A percentile compares a stretch with the other conserved stretches of the same genome.
Conservation (phyloP, 1,140 invertebrate genomes). For the Epicauta chinensis region DNA sequence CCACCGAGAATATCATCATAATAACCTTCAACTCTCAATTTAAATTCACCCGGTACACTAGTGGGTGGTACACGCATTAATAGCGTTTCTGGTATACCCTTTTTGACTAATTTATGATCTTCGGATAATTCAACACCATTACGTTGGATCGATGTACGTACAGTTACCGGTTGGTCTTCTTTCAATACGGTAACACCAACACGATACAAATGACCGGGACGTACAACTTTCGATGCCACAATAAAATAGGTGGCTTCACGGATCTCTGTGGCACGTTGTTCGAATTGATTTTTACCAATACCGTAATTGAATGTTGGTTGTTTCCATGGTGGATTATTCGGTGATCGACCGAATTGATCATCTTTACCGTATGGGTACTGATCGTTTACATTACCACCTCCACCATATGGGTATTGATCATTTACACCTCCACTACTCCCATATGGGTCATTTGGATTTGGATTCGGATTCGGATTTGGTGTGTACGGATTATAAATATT, state of each 20-base stretch:
- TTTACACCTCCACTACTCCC: conserved; percentile 2
- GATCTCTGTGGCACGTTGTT: not conserved
- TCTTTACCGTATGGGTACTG: conserved; percentile 10
- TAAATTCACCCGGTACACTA: conserved; percentile 74
- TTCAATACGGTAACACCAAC: conserved; percentile 72
- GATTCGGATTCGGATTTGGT: conserved; percentile 14
- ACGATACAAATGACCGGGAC: conserved; percentile 80
- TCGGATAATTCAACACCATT: conserved; percentile 81
- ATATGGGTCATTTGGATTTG: conserved; percentile 1
- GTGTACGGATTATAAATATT: conserved; percentile 16
- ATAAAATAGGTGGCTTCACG: conserved; percentile 66
- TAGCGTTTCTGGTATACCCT: conserved; percentile 74
- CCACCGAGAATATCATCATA: conserved; percentile 79
- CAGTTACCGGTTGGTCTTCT: conserved; percentile 64
- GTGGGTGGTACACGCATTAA: conserved; percentile 80
- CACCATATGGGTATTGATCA: conserved; percentile 8
- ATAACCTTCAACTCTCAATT: conserved; percentile 80
- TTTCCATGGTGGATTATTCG: conserved; percentile 1
- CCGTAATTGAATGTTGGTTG: not conserved
- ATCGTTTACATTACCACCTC: conserved; percentile 1
- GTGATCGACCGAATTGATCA: conserved; percentile 6
- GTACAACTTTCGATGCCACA: conserved; percentile 76
- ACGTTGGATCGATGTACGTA: conserved; percentile 75
- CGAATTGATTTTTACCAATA: conserved; percentile 2
- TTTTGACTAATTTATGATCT: conserved; percentile 68